These are phyloP conservation scores for Temnopleurus reevesii DNA, from an alignment of 53 echinoderm and acorn worm species.

Conservation along the genomic window DNA sequence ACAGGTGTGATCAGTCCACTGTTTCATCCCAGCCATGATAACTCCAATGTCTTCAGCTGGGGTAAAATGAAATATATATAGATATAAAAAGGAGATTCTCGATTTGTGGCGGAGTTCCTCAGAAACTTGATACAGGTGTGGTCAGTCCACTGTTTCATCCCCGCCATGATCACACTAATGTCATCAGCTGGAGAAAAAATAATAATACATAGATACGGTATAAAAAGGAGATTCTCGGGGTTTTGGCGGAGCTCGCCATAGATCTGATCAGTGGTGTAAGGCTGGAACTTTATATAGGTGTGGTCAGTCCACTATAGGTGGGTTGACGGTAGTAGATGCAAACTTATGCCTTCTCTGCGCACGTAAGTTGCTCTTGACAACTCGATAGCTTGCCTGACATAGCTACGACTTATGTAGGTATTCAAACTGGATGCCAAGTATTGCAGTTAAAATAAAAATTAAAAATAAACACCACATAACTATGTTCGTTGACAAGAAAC, in stretches of 20 bases:
- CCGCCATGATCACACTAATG: neutral
- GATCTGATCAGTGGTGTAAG: neutral
- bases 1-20: conserved; percentile 59
- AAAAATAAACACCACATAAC: too few relatives aligned
- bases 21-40: conserved; percentile 47
- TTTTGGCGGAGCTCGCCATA: neutral
- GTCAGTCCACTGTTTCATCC: conserved; percentile 51
- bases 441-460: too few relatives aligned
- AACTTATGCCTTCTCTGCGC: too few relatives aligned
- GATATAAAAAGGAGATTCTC: neutral
- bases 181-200: conserved; percentile 50
- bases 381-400: neutral
- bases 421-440: too few relatives aligned
- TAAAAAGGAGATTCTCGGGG: neutral
- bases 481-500: too few relatives aligned
- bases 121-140: conserved; percentile 59
- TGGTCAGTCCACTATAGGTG: conserved; percentile 48
- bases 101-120: neutral
- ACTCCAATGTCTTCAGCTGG: conserved; percentile 11
- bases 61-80: too few relatives aligned
- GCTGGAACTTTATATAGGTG: conserved; percentile 60
- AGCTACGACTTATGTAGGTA: neutral
- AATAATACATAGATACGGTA: too few relatives aligned
- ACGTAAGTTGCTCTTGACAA: too few relatives aligned
- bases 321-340: too few relatives aligned